These are phyloP conservation scores for Phalangium opilio DNA, from an alignment of 2,888 invertebrate species.

Conservation along the genomic window DNA sequence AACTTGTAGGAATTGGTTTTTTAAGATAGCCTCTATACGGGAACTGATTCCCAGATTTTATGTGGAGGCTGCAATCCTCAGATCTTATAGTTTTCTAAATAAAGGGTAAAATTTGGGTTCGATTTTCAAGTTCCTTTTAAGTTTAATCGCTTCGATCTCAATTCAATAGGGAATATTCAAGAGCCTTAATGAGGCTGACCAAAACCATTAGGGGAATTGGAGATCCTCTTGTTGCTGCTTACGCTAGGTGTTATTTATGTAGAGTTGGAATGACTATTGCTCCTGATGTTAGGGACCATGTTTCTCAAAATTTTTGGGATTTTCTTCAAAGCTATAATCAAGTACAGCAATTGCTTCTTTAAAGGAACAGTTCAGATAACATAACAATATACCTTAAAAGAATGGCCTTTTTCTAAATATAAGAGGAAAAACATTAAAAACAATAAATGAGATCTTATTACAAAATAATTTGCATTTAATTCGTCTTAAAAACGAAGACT, in stretches of 20 bases:
- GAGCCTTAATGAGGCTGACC: slow-evolving; percentile 54
- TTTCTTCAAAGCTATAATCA: slow-evolving; percentile 45
- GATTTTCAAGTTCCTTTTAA: no score
- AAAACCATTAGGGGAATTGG: slow-evolving; percentile 83
- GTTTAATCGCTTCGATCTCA: no score
- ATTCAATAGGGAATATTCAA: slow-evolving; percentile 53
- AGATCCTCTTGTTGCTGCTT: slow-evolving; percentile 79
- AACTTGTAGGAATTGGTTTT: slow-evolving; percentile 97
- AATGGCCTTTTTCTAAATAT: no score
- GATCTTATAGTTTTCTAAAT: slow-evolving; percentile 60
- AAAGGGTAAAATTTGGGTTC: slow-evolving; percentile 9
- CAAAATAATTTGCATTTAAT: no score
- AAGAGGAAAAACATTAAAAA: no score
- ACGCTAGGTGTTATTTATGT: slow-evolving; percentile 78
- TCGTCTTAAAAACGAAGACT: no score
- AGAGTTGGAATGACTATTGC: slow-evolving; percentile 60
- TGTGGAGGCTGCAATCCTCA: slow-evolving; percentile 81
- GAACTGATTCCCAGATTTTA: slow-evolving; percentile 82
- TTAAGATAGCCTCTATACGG: slow-evolving; percentile 91
- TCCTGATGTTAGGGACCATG: slow-evolving; percentile 47
- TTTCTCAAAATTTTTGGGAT: slow-evolving; percentile 65
- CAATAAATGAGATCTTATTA: no score
- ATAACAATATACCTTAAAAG: no score
- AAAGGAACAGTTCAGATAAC: no score
- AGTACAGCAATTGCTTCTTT: no score